These are phyloP conservation scores for Tenrec ecaudatus DNA, from an alignment of 2,113 vertebrate genomes.

Conservation along the genomic window DNA sequence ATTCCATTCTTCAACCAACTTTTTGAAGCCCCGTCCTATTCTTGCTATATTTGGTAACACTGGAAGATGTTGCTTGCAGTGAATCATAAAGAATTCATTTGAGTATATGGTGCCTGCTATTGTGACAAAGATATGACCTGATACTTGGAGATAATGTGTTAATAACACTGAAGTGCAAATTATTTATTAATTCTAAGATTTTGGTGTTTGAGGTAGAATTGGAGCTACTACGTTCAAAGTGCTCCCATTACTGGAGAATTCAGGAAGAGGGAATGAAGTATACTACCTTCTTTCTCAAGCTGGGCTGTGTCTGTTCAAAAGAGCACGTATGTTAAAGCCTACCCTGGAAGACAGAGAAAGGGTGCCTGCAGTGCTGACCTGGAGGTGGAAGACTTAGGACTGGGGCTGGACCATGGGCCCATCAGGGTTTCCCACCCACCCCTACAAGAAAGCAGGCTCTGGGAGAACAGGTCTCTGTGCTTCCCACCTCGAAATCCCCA, in stretches of 20 bases:
- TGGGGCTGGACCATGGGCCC: background rate
- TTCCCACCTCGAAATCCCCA: background rate
- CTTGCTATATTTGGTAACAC: background rate
- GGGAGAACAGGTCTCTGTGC: background rate
- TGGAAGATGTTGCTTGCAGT: background rate
- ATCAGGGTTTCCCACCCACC: background rate
- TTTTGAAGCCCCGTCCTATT: too few relatives aligned
- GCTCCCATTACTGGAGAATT: slow-evolving; percentile 3
- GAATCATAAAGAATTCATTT: slow-evolving; percentile 40
- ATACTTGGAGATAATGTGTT: background rate
- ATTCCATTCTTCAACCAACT: too few relatives aligned
- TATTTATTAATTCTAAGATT: background rate
- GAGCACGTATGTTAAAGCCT: background rate
- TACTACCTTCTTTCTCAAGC: background rate
- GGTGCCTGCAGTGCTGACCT: background rate
- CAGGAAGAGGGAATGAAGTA: background rate
- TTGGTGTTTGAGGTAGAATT: background rate
- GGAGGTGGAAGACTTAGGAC: background rate
- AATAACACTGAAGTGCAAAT: background rate
- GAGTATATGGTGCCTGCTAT: background rate
- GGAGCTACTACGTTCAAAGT: background rate
- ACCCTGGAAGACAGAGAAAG: background rate
- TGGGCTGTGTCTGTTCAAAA: background rate
- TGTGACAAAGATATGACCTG: slow-evolving; percentile 2
- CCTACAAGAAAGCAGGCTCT: background rate